Evolutionary conservation across 2,113 vertebrate genomes (phyloP), one percentile per base, ranked within the genome.

Genomic region (Phylloscopus trochilus): DNA sequence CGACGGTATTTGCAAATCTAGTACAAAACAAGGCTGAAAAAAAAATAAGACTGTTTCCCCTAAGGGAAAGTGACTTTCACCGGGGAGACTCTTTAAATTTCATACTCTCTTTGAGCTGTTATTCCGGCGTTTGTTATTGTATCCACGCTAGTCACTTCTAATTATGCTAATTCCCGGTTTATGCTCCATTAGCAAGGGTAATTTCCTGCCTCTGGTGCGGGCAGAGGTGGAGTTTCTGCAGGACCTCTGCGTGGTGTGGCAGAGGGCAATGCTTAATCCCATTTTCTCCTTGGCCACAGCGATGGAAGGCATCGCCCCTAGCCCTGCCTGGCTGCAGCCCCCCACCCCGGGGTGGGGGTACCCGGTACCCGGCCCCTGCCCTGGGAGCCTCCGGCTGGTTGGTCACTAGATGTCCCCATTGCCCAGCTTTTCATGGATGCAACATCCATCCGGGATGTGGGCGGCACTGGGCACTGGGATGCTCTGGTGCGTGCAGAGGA

Each of bases 321-420:
- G 19, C 10, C 11, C 49, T 53, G 52, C 15, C 14, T 11, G 56
- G 44, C 46, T 72, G 44, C 39, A 66, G 11, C 13, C 11, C 30
- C 28, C 89, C 8, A 14, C 8, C 37, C 33, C 6, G 4, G 21
- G 23, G n/a, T n/a, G n/a, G n/a, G n/a, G 26, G 7, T 21, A 13
- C 21, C 30, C 13, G 0, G 4, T n/a, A 10, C 28, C 15, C 2
- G 8, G 41, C 14, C 13, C 41, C 41, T 41, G 27, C 21, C 27
- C 28, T 6, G 58, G 15, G 7, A 14, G 33, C 27, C 43, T 24
- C 24, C 3, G 16, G 31, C 39, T 49, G 58, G 51, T 80, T 49
- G 58, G 51, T 80, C 96, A 75, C 94, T 93, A 97, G 95, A n/a
- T 94, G 96, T 95, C 96, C 80, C 76, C 41, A 68, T 89, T 43